Conservation (phyloP, 2,797 vertebrate genomes). For the Toxotes lorentzi region DNA sequence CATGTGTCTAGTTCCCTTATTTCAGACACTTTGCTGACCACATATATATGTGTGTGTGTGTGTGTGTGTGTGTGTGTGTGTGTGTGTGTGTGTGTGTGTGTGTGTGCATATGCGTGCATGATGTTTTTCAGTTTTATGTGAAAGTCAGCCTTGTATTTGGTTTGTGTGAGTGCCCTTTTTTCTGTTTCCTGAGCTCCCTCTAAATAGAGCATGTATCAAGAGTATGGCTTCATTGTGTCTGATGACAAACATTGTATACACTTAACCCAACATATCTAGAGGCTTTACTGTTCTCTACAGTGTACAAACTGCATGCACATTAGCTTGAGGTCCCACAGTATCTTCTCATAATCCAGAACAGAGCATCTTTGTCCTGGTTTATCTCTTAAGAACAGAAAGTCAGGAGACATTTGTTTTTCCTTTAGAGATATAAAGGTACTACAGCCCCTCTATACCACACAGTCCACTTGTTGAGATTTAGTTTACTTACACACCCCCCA, state of each 20-base stretch:
- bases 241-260: constrained; percentile 35
- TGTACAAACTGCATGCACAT: constrained; percentile 25
- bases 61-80: neutral
- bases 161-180: constrained; percentile 16
- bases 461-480: constrained; percentile 28
- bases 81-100: neutral
- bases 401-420: constrained; percentile 50
- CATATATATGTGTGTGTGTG: neutral
- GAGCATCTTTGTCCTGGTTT: constrained; percentile 62
- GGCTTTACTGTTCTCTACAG: constrained; percentile 26
- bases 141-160: constrained; percentile 11
- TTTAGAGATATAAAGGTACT: constrained; percentile 41
- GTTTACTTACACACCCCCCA: neutral
- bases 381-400: constrained; percentile 71
- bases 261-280: constrained; percentile 51
- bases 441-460: constrained; percentile 2
- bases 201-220: constrained; percentile 10
- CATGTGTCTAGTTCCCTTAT: neutral
- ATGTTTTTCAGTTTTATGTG: neutral
- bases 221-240: constrained; percentile 19
- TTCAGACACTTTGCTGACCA: neutral
- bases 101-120: neutral
- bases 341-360: constrained; percentile 59
- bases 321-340: constrained; percentile 43
- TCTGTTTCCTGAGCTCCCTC: constrained; percentile 20